phyloP scores from a whole-genome alignment of 2,113 vertebrate genomes.

The Macroglossus sobrinus region DNA sequence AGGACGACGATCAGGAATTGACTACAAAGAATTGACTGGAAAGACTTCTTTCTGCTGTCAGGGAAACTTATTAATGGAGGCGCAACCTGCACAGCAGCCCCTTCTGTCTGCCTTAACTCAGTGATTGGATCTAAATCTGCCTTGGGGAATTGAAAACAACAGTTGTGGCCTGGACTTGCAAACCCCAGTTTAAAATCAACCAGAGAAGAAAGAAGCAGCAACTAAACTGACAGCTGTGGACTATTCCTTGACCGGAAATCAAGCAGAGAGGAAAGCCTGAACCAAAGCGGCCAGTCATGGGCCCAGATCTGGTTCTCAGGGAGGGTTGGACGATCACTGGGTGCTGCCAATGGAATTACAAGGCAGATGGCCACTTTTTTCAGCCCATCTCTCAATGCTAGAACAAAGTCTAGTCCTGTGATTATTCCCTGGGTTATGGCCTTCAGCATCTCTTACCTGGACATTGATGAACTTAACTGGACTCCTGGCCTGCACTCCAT shows the following conservation, averaged over 20 bases:
- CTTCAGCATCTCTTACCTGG: not conserved
- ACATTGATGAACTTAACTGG: not conserved
- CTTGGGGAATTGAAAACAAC: not conserved
- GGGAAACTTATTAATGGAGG: not conserved
- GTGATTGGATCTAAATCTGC: not conserved
- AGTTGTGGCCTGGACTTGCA: not conserved
- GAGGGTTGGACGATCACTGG: fast-evolving
- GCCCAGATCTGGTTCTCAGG: not conserved
- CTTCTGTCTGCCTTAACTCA: not conserved
- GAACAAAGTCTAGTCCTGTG: not conserved
- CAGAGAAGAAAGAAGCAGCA: conserved; percentile 17
- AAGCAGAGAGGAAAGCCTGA: fast-evolving
- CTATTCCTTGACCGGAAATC: not conserved
- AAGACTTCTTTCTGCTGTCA: conserved; percentile 64
- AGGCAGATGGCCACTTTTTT: not conserved
- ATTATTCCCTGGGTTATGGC: no score
- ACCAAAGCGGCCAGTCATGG: fast-evolving
- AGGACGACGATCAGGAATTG: conserved; percentile 70
- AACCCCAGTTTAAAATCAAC: conserved; percentile 43
- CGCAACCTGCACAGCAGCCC: not conserved
- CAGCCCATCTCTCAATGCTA: not conserved
- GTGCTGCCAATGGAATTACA: not conserved
- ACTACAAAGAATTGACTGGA: conserved; percentile 44
- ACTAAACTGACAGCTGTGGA: not conserved
- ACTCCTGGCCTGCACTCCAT: not conserved